Conservation (phyloP, 2,113 vertebrate species). For the Nothoprocta perdicaria region DNA sequence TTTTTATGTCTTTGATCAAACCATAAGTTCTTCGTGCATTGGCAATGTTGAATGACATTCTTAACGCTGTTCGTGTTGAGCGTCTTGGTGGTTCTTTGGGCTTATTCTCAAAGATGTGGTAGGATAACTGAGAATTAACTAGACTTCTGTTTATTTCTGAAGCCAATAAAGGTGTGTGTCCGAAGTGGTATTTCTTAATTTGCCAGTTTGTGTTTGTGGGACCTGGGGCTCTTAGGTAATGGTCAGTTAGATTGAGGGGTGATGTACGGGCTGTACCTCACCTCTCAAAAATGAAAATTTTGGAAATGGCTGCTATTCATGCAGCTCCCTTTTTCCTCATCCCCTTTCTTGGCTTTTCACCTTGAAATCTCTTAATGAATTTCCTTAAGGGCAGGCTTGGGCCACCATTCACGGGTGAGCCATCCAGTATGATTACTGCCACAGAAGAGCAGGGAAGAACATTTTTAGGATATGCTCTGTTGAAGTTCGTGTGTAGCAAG, state of each 20-base stretch:
- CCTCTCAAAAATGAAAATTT: neutral
- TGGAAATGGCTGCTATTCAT: neutral
- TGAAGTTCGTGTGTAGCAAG: neutral
- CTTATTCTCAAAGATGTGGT: neutral
- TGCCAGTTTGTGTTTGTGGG: neutral
- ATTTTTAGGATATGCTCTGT: neutral
- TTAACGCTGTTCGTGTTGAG: neutral
- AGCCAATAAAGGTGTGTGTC: neutral
- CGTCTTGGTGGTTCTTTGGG: neutral
- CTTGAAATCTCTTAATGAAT: neutral
- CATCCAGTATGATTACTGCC: neutral
- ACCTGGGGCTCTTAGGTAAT: neutral
- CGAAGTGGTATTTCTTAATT: neutral
- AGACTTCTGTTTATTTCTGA: neutral
- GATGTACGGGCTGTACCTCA: neutral
- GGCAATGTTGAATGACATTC: fast-evolving
- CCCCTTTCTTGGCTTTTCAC: neutral
- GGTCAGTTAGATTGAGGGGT: neutral
- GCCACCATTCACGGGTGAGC: neutral
- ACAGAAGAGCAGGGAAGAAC: neutral
- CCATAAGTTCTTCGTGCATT: fast-evolving
- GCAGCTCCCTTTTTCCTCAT: neutral
- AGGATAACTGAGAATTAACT: neutral
- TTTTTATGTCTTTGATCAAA: neutral
- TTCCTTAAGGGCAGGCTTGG: neutral